Base-by-base conservation (phyloP, 2,797 vertebrate genomes). In the Lagodon rhomboides region DNA sequence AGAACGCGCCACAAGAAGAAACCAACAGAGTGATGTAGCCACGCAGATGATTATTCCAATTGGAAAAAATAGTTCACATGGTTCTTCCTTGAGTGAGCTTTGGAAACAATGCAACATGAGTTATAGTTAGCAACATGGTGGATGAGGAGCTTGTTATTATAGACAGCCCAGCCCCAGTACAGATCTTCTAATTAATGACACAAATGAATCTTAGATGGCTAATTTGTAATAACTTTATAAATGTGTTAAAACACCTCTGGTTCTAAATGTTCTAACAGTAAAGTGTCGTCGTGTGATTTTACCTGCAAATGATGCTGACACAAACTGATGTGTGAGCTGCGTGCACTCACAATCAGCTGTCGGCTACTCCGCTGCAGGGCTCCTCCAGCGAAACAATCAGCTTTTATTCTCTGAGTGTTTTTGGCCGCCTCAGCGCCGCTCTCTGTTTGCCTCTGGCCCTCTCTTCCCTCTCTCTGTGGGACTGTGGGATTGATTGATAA, bases 401-500 rank as follows among this genome's bases (percentile, higher is more conserved):
- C 71, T 53, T 71, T 58, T 75, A 41, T 82, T 83, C 25, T 47
- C 53, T n/a, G 20, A 12, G 61, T 77, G 59, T 63, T 85, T 87
- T 79, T 63, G 71, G 62, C 71, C 2, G 27, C 73, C 75, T 86
- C 87, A 68, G 83, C 83, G 55, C 44, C 80, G 75, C 83, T 84
- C 68, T 82, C 59, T 58, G 54, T 65, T 20, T 82, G 79, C 77
- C 82, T 84, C 82, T 87, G 88, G 88, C 79, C 77, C 54, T 74
- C 64, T 74, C 76, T 82, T 87, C 83, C 86, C 72, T 85, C 73
- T 88, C 91, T 85, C 89, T 11, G 16, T 84, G 84, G 82, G 87
- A 85, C 55, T 1, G 30, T 56, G 47, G 25, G 80, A 65, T 89
- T 95, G 95, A 95, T 94, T 94, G 94, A 95, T 95, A 93, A 92